Evolutionary conservation across 2,797 vertebrate species (phyloP).

Genomic region (Manis crassicaudata): DNA sequence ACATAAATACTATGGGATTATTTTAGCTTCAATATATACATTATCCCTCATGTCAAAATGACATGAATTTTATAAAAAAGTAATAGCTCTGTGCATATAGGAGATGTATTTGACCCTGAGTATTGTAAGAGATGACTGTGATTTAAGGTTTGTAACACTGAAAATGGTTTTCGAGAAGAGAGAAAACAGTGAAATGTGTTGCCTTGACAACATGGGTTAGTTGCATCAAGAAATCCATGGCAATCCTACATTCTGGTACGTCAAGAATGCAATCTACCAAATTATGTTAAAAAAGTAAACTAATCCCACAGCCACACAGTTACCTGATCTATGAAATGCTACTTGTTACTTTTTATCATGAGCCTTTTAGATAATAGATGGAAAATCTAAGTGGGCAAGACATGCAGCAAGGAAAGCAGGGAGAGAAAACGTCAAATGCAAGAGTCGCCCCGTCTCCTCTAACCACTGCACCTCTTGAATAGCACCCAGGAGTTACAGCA

Average conservation of each 20-base stretch:
- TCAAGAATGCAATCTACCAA: conserved; percentile 64
- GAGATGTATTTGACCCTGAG: conserved; percentile 72
- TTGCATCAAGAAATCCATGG: conserved; percentile 76
- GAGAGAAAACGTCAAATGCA: neutral
- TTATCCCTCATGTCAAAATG: conserved; percentile 65
- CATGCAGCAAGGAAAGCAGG: neutral
- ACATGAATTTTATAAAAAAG: conserved; percentile 70
- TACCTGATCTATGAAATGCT: conserved; percentile 69
- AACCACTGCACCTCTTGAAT: rapidly evolving
- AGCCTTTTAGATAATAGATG: conserved; percentile 69
- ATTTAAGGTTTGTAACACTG: conserved; percentile 68
- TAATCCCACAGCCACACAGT: conserved; percentile 64
- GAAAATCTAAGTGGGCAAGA: conserved; percentile 49
- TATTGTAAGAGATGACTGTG: conserved; percentile 70
- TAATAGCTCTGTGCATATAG: conserved; percentile 76
- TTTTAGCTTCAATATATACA: conserved; percentile 78
- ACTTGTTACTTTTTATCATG: conserved; percentile 59
- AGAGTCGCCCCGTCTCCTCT: too few species aligned
- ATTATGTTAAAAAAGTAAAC: conserved; percentile 77
- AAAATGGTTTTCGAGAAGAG: conserved; percentile 76
- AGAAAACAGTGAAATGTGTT: conserved; percentile 78
- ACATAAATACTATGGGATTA: conserved; percentile 62
- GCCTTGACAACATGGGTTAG: conserved; percentile 82
- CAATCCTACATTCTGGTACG: conserved; percentile 26
- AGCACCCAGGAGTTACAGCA: neutral